phyloP scores from a whole-genome alignment of 1,140 invertebrate genomes.

The Caenorhabditis briggsae region DNA sequence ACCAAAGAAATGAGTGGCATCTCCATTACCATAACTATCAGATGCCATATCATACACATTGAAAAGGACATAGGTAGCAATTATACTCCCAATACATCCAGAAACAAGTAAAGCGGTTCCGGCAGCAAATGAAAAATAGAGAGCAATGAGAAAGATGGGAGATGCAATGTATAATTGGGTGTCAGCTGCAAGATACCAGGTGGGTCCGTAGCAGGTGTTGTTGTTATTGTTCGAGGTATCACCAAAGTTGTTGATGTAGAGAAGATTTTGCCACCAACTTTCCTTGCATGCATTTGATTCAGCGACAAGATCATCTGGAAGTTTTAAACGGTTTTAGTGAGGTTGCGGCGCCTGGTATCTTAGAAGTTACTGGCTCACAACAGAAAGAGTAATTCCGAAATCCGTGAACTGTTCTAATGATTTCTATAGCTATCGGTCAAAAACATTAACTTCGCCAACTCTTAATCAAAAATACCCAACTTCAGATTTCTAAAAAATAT shows the following conservation, averaged over 20 bases:
- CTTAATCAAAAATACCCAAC: too few species aligned
- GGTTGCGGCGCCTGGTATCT: background rate
- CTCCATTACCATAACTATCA: constrained; percentile 9
- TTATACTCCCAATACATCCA: constrained; percentile 26
- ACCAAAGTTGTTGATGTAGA: constrained; percentile 63
- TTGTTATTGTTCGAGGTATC: background rate
- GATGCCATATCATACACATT: background rate
- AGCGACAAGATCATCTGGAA: background rate
- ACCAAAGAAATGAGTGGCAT: background rate
- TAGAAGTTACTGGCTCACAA: too few species aligned
- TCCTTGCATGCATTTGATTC: constrained; percentile 10
- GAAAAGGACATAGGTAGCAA: constrained; percentile 18
- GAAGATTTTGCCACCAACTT: constrained; percentile 62
- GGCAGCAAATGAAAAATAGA: constrained; percentile 24
- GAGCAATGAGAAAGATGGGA: constrained; percentile 57
- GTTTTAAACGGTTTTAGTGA: background rate
- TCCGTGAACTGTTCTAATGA: too few species aligned
- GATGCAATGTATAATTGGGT: constrained; percentile 79
- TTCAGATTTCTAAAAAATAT: too few species aligned
- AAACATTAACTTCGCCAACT: too few species aligned
- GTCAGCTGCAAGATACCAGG: constrained; percentile 80
- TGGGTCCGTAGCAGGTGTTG: constrained; percentile 61
- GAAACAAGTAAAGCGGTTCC: background rate
- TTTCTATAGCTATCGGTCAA: too few species aligned
- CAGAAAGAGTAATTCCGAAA: too few species aligned